Evolutionary conservation across 2,888 invertebrate species (phyloP).

Genomic region (Erynnis tages): DNA sequence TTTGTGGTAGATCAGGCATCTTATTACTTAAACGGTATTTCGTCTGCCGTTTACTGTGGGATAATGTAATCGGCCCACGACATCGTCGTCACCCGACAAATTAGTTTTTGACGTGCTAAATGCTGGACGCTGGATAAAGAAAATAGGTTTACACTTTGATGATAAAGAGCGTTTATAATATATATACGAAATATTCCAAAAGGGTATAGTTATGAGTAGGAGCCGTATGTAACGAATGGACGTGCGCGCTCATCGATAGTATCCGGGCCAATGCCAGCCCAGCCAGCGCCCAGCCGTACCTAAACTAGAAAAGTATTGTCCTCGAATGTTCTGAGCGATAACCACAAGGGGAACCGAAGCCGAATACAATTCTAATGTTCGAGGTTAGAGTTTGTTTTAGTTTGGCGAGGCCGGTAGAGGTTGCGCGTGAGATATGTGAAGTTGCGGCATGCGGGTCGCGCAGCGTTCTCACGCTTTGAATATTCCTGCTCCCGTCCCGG

Average conservation of each 20-base stretch:
- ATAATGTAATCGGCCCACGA: neutral
- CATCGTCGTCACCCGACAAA: neutral
- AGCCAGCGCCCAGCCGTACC: too few relatives aligned
- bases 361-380: conserved; percentile 52
- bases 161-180: too few relatives aligned
- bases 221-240: conserved; percentile 48
- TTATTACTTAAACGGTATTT: conserved; percentile 5
- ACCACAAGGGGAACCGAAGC: conserved; percentile 48
- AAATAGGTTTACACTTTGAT: too few relatives aligned
- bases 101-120: neutral
- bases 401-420: conserved; percentile 50
- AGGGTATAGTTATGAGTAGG: conserved; percentile 20
- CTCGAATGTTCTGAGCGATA: conserved; percentile 78
- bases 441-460: conserved; percentile 81
- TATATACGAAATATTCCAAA: conserved; percentile 32
- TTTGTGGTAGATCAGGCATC: conserved; percentile 56
- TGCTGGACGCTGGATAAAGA: too few relatives aligned
- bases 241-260: conserved; percentile 73
- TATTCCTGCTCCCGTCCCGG: conserved; percentile 77
- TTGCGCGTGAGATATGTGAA: conserved; percentile 81
- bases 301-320: conserved; percentile 81
- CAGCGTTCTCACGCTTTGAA: conserved; percentile 81
- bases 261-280: conserved; percentile 81
- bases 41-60: neutral
- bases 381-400: conserved; percentile 52